These are phyloP conservation scores for Myotis lucifugus DNA, from an alignment of 2,113 vertebrate genomes.

Conservation along the genomic window DNA sequence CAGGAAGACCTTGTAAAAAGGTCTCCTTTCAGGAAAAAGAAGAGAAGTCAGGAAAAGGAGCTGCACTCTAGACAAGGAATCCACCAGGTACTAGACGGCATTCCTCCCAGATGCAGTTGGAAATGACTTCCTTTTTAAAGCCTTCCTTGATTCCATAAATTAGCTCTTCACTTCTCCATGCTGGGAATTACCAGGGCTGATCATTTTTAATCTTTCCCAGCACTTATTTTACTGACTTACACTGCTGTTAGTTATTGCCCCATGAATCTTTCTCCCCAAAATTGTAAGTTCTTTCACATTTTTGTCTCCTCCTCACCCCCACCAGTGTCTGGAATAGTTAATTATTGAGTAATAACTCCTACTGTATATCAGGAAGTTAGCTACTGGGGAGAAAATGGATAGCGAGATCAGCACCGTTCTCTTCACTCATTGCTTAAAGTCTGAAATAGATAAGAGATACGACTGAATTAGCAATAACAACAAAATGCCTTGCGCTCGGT, in stretches of 20 bases:
- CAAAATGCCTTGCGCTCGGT: neutral
- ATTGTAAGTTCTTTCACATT: neutral
- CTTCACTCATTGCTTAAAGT: neutral
- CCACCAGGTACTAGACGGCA: neutral
- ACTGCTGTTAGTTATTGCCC: neutral
- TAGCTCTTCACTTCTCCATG: conserved; percentile 21
- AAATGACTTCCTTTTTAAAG: conserved; percentile 28
- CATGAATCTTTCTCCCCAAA: neutral
- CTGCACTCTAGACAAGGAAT: neutral
- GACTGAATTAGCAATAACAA: neutral
- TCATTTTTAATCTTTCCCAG: conserved; percentile 20
- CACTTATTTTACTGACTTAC: conserved; percentile 34
- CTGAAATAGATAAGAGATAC: neutral
- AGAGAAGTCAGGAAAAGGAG: conserved; percentile 26
- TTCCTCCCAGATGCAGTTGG: neutral
- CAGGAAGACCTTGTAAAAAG: conserved; percentile 55
- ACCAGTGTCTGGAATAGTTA: neutral
- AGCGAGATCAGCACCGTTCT: neutral
- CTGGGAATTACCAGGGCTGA: neutral
- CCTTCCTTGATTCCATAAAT: conserved; percentile 29
- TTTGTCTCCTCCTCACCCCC: neutral
- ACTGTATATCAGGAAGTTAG: neutral
- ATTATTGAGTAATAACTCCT: neutral
- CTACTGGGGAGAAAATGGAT: neutral
- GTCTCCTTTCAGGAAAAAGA: conserved; percentile 56